Conservation (phyloP, 92 coral and sea anemone species). For the Epizoanthus fatuus region DNA sequence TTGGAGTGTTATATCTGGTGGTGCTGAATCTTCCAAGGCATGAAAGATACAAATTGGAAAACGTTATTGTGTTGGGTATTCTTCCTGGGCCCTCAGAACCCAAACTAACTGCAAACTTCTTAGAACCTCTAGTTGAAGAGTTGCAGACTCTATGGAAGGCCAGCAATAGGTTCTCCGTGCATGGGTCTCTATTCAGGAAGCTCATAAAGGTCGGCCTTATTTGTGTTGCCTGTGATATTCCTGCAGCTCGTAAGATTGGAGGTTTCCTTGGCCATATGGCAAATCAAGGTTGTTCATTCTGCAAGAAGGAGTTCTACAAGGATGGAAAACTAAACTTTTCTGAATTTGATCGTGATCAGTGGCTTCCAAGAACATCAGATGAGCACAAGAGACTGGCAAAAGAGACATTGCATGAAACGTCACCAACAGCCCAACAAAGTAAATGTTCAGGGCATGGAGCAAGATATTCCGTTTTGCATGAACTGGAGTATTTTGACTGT, state of each 20-base stretch:
- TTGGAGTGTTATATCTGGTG: constrained; percentile 72
- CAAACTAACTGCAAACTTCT: constrained; percentile 65
- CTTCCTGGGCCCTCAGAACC: constrained; percentile 85
- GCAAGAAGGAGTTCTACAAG: constrained; percentile 43
- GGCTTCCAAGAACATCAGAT: constrained; percentile 50
- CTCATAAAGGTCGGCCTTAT: constrained; percentile 51
- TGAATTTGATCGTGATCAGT: constrained; percentile 67
- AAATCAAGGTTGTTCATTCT: constrained; percentile 73
- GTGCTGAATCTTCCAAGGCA: constrained; percentile 68
- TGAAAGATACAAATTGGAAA: constrained; percentile 70
- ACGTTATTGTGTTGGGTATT: constrained; percentile 76
- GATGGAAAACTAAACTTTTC: constrained; percentile 51
- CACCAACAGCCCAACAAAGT: constrained; percentile 57
- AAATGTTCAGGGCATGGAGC: constrained; percentile 65
- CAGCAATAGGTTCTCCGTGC: constrained; percentile 28
- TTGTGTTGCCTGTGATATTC: constrained; percentile 81
- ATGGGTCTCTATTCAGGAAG: constrained; percentile 51
- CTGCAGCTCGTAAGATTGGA: constrained; percentile 72
- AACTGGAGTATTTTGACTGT: constrained; percentile 70
- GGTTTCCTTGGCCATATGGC: constrained; percentile 83
- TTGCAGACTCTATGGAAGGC: constrained; percentile 54
- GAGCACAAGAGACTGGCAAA: constrained; percentile 51
- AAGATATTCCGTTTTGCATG: constrained; percentile 70
- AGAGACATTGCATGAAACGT: constrained; percentile 37
- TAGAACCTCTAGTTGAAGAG: constrained; percentile 77